phyloP scores from a whole-genome alignment of 2,888 invertebrate genomes.

The Heliconius sara region DNA sequence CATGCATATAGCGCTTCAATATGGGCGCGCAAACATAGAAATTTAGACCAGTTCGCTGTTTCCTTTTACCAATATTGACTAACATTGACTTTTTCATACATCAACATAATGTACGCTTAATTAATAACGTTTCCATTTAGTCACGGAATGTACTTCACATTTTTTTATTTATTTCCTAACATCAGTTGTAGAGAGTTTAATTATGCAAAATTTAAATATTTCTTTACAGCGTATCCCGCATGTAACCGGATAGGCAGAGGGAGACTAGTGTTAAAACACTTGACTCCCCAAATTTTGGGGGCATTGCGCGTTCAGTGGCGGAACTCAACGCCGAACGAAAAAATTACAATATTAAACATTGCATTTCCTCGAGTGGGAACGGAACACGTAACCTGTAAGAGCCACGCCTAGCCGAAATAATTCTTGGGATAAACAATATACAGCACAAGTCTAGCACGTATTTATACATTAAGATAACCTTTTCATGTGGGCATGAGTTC shows the following conservation, averaged over 20 bases:
- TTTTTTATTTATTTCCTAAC: background rate
- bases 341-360: too few species aligned
- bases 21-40: constrained; percentile 68
- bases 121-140: constrained; percentile 3
- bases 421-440: background rate
- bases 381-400: too few species aligned
- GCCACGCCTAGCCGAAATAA: background rate
- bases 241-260: too few species aligned
- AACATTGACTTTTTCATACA: constrained; percentile 60
- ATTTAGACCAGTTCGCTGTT: constrained; percentile 67
- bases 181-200: background rate
- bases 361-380: too few species aligned
- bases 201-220: too few species aligned
- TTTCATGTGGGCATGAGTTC: constrained; percentile 48
- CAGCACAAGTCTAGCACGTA: background rate
- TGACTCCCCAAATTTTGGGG: too few species aligned
- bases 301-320: too few species aligned
- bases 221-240: too few species aligned
- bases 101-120: constrained; percentile 15
- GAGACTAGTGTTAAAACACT: too few species aligned
- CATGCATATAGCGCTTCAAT: constrained; percentile 65
- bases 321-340: too few species aligned
- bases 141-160: background rate
- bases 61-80: constrained; percentile 62
- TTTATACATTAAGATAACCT: constrained; percentile 37